phyloP scores from a whole-genome alignment of 2,888 invertebrate species.

The Lissocephala sabroskyi region DNA sequence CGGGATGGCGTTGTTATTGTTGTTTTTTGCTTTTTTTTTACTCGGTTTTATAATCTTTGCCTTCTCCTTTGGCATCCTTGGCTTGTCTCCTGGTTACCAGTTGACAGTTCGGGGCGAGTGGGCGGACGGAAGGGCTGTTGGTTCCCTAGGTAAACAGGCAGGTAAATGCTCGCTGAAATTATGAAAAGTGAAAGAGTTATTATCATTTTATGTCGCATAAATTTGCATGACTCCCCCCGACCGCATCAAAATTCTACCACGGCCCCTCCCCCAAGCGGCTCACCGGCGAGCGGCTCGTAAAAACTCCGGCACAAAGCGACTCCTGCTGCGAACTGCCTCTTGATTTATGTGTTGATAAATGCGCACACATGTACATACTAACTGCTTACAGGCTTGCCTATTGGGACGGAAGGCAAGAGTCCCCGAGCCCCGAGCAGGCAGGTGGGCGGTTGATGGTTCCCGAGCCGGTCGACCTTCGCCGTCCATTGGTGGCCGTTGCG shows the following conservation, averaged over 20 bases:
- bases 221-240: slow-evolving; percentile 35
- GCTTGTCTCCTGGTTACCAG: slow-evolving; percentile 19
- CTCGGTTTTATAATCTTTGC: background rate
- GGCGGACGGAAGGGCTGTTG: background rate
- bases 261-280: background rate
- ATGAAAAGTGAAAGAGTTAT: slow-evolving; percentile 54
- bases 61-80: slow-evolving; percentile 14
- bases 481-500: too few species aligned
- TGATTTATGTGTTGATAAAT: slow-evolving; percentile 20
- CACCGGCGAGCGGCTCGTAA: slow-evolving; percentile 8
- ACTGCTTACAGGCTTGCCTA: too few species aligned
- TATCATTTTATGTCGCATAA: slow-evolving; percentile 56
- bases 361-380: slow-evolving; percentile 4
- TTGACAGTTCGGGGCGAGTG: background rate
- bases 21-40: slow-evolving; percentile 5
- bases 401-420: too few species aligned
- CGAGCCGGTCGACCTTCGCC: too few species aligned
- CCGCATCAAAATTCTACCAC: background rate
- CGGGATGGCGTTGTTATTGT: background rate
- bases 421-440: too few species aligned
- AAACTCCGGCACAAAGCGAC: slow-evolving; percentile 8
- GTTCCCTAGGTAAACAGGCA: slow-evolving; percentile 33
- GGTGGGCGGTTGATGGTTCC: too few species aligned
- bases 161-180: slow-evolving; percentile 47
- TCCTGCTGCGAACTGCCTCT: slow-evolving; percentile 11